Base-by-base conservation (phyloP, 1,140 invertebrate species). In the Mizuhopecten yessoensis region DNA sequence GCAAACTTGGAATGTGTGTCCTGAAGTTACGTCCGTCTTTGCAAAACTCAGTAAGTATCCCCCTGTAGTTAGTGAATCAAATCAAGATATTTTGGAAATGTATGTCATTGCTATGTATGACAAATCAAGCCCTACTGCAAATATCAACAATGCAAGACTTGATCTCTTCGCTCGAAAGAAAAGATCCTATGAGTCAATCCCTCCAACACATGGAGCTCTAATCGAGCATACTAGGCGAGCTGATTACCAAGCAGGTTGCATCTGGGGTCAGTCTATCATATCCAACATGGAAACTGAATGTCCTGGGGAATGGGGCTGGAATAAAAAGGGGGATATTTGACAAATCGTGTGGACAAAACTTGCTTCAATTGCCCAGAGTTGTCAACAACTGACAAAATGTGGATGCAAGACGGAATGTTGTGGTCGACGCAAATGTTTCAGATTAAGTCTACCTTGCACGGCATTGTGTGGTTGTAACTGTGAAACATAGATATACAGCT, bases 71-170 rank as follows among this genome's bases (percentile, higher is more conserved):
- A 20, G 33, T 9, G 91, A 92, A 39, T 33, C 86, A 34, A 36
- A 87, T 29, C 10, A 88, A 20, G 9, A 33, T 0, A 39, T 15
- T 3, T 57, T 87, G 87, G 39, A 86, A n/a, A 34, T 57, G 34
- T 91, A 88, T 86, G 91, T 92, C 7, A 90, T 92, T 13, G 33
- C 91, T 15, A 89, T 93, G 87, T 92, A 92, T 88, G 92, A 94
- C 90, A 75, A 20, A 33, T 86, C 86, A 0, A 94, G 86, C 39
- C 17, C 86, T 29, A 89, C 86, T 7, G 34, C 29, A 23, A 1
- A 13, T 10, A 90, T 90, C 20, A 34, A 93, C 33, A 91, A 91
- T 10, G 49, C 57, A 34, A 45, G 15, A 23, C 88, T 39, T 34
- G 91, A 92, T 20, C 86, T 90, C 17, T 92, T 92, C 90, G 93